Conservation (phyloP, 2,888 invertebrate genomes). For the Agrilus mali region DNA sequence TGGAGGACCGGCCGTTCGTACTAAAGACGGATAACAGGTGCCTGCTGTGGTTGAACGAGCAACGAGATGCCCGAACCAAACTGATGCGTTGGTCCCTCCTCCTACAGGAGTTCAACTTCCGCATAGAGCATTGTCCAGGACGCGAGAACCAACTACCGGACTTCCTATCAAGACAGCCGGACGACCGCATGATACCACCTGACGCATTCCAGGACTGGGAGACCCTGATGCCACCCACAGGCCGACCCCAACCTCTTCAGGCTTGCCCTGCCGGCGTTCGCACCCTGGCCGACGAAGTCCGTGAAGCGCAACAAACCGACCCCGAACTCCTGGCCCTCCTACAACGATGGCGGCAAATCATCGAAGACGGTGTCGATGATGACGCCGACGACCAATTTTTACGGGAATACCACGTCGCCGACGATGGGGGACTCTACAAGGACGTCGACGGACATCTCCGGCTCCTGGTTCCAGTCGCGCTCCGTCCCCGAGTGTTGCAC, state of each 20-base stretch:
- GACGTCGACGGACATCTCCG: not conserved
- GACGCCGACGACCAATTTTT: too few species aligned
- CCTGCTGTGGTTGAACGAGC: slow-evolving; percentile 12
- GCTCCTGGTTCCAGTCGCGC: not conserved
- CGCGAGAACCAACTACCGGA: slow-evolving; percentile 12
- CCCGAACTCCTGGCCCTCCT: too few species aligned
- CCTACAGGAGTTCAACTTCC: slow-evolving; percentile 13
- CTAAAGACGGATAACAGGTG: slow-evolving; percentile 14
- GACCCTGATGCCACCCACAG: not conserved
- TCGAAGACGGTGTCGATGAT: too few species aligned
- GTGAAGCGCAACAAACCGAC: too few species aligned
- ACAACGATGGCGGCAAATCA: too few species aligned
- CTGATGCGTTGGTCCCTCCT: slow-evolving; percentile 11
- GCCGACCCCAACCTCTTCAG: not conserved
- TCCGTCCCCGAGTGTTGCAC: not conserved
- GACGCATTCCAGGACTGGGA: not conserved
- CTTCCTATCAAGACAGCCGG: slow-evolving; percentile 10
- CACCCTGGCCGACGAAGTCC: too few species aligned
- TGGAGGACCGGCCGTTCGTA: slow-evolving; percentile 14
- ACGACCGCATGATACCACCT: not conserved
- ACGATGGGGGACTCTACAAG: not conserved
- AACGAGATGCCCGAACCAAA: slow-evolving; percentile 9
- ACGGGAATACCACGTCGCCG: not conserved
- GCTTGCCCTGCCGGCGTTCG: too few species aligned
- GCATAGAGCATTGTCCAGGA: slow-evolving; percentile 16